Evolutionary conservation across 2,113 vertebrate species (phyloP).

Genomic region (Bos taurus): ARS-UCD2.0 NC_037351.1:50511501-50512000

Average conservation of each 20-base stretch:
- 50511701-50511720: neutral
- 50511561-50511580: neutral
- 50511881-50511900: neutral
- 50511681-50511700: neutral
- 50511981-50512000: neutral
- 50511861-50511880: neutral
- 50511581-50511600: neutral
- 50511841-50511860: neutral
- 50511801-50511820: neutral
- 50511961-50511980: neutral
- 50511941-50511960: neutral
- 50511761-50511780: neutral
- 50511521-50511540: neutral
- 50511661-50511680: neutral
- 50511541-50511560: neutral
- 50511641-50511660: neutral
- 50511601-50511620: neutral
- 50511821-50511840: neutral
- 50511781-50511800: neutral
- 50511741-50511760: neutral
- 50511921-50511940: neutral
- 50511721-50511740: neutral
- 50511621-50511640: neutral
- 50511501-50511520: neutral
- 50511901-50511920: neutral